Evolutionary conservation across 2,888 invertebrate genomes (phyloP).

Genomic region (Balanococcus diminutus): DNA sequence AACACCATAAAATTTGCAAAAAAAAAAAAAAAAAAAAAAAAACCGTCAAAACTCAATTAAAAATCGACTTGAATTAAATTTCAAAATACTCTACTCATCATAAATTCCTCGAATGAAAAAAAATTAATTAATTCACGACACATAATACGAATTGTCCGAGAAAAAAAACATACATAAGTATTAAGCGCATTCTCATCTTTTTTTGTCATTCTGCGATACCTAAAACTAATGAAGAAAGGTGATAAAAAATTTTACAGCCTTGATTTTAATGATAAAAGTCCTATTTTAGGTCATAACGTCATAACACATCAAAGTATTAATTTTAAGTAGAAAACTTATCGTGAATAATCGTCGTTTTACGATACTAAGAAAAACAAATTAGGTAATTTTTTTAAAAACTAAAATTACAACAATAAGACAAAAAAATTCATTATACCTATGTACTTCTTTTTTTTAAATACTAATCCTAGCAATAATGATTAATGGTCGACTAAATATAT

Average conservation of each 20-base stretch:
- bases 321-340: neutral
- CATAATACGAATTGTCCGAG: neutral
- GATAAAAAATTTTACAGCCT: constrained; percentile 25
- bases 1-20: too few relatives aligned
- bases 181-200: neutral
- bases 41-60: too few relatives aligned
- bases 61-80: too few relatives aligned
- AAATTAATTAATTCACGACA: neutral
- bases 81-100: too few relatives aligned
- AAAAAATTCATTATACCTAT: too few relatives aligned
- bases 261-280: neutral
- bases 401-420: too few relatives aligned
- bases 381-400: neutral
- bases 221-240: neutral
- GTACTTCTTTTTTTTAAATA: neutral
- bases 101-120: neutral
- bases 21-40: too few relatives aligned
- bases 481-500: neutral
- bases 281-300: neutral
- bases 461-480: neutral
- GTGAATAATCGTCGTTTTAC: neutral
- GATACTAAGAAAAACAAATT: neutral
- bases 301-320: neutral
- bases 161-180: neutral
- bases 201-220: neutral